Base-by-base conservation (phyloP, 2,888 invertebrate species). In the Sinopyrophorus schimmeli region DNA sequence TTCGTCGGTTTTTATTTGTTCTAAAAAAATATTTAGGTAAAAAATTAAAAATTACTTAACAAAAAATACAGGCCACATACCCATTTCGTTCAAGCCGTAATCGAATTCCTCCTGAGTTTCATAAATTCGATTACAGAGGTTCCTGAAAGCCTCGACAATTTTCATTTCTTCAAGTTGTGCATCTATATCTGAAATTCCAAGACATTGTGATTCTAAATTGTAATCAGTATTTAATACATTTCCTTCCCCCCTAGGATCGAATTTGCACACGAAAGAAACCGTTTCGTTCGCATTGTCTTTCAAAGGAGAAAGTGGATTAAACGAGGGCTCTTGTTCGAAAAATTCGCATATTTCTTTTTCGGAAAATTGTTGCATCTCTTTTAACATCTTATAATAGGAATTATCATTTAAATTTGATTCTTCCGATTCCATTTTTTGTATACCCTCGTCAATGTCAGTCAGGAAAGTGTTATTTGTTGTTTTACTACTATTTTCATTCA, bases 61-160 rank as follows among this genome's bases (percentile, higher is more conserved):
- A n/a, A n/a, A n/a, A n/a, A n/a, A n/a, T n/a, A n/a, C n/a, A n/a
- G n/a, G n/a, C n/a, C n/a, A n/a, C n/a, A n/a, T n/a, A n/a, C n/a
- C n/a, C n/a, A n/a, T n/a, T n/a, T n/a, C n/a, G n/a, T n/a, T n/a
- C n/a, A n/a, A n/a, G n/a, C n/a, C n/a, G n/a, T n/a, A n/a, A n/a
- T n/a, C n/a, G n/a, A n/a, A n/a, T n/a, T n/a, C n/a, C n/a, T n/a
- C n/a, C n/a, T n/a, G n/a, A n/a, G n/a, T n/a, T 10, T 23, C 23
- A 11, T 9, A 35, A 1, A 48, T 16, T 4, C 35, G 35, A 7
- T 34, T 48, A 28, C 43, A 54, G 16, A 50, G 27, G 10, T 20
- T 51, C 32, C 35, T 47, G 9, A 47, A 42, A 6, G 55, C 43
- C 2, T 49, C 55, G 11, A 42, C 39, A 18, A 42, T 40, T 4